Conservation (phyloP, 2,113 vertebrate species). For the Junco hyemalis region DNA sequence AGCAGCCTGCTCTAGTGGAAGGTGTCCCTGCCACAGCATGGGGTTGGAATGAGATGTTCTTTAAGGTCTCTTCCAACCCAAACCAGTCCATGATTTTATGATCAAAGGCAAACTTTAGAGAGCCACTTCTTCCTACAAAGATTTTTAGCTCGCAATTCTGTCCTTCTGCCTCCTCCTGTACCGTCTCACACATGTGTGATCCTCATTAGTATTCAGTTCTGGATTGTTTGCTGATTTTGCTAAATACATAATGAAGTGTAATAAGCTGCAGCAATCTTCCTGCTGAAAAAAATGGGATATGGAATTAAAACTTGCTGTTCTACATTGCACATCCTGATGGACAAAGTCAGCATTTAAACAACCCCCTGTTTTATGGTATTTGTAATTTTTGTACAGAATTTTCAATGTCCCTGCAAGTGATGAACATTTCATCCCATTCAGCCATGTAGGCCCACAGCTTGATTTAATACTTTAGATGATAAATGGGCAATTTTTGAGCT, state of each 20-base stretch:
- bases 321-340: not conserved
- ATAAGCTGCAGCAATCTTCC: not conserved
- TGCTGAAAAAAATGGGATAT: not conserved
- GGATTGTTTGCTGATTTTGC: conserved; percentile 18
- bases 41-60: accelerated
- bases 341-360: not conserved
- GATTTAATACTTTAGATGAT: not conserved
- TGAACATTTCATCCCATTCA: not conserved
- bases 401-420: not conserved
- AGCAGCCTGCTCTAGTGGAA: not conserved
- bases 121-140: not conserved
- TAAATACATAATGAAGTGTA: not conserved
- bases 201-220: not conserved
- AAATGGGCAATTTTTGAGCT: not conserved
- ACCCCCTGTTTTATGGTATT: not conserved
- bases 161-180: not conserved
- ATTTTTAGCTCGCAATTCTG: not conserved
- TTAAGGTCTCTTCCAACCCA: not conserved
- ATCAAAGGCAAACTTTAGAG: not conserved
- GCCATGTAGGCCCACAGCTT: not conserved
- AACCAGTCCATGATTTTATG: not conserved
- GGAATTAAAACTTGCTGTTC: not conserved
- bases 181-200: not conserved
- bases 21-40: not conserved
- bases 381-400: not conserved